Conservation (phyloP, 2,797 vertebrate genomes). For the Poecilia velifera region DNA sequence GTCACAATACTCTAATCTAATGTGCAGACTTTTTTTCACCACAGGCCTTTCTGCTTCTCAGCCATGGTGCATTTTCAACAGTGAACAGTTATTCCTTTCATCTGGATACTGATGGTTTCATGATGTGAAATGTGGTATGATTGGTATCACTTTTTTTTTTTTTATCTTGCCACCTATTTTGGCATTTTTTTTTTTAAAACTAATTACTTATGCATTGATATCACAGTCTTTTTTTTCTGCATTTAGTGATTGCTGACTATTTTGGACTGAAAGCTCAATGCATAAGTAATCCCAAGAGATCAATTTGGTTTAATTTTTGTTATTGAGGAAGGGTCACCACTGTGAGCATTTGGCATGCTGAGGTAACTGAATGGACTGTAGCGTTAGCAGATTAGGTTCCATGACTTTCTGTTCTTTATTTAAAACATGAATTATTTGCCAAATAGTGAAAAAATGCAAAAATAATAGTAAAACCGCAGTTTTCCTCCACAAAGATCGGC, state of each 20-base stretch:
- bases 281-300: neutral
- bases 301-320: neutral
- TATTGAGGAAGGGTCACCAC: neutral
- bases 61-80: conserved; percentile 1
- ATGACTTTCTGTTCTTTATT: neutral
- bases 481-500: neutral
- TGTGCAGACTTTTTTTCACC: neutral
- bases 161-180: neutral
- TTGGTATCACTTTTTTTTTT: neutral
- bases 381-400: neutral
- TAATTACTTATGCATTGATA: neutral
- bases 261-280: neutral
- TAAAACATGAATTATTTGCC: neutral
- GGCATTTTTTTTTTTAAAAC: neutral
- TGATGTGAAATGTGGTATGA: neutral
- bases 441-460: neutral
- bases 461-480: neutral
- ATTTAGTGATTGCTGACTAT: neutral
- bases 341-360: neutral
- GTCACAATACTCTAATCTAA: neutral
- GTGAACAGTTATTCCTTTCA: neutral
- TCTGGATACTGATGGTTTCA: neutral
- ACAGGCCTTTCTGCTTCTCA: neutral
- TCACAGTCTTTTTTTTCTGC: neutral
- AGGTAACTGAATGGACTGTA: neutral